These are phyloP conservation scores for Calliopsis andreniformis DNA, from an alignment of 1,140 invertebrate genomes.

Conservation along the genomic window DNA sequence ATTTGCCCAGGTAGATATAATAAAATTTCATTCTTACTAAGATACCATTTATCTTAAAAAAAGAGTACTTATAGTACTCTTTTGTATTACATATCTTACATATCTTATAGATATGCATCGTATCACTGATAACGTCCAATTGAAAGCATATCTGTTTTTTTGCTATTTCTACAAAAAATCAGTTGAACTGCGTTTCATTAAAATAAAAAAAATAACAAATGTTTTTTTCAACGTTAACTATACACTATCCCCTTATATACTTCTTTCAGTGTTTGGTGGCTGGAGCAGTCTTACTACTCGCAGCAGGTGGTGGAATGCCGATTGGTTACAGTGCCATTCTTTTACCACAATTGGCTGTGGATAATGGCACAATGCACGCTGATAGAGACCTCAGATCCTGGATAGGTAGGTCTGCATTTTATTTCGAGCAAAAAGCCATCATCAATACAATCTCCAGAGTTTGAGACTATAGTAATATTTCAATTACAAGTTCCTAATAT, in stretches of 20 bases:
- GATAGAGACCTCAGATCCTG: conserved; percentile 85
- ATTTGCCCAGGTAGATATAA: conserved; percentile 68
- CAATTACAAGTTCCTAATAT: no score
- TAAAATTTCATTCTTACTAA: background rate
- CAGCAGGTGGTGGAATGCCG: conserved; percentile 87
- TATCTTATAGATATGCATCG: no score
- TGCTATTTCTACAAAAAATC: background rate
- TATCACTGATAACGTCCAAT: no score
- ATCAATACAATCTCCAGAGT: no score
- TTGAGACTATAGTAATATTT: no score
- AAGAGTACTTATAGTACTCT: no score
- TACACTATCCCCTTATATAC: no score
- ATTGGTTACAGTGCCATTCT: conserved; percentile 87
- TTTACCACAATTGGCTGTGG: conserved; percentile 83
- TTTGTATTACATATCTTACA: no score
- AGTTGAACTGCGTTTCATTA: no score
- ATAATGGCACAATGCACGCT: conserved; percentile 80
- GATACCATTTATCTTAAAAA: no score
- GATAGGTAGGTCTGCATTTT: conserved; percentile 82
- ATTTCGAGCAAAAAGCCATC: background rate
- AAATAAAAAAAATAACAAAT: no score
- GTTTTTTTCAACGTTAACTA: no score
- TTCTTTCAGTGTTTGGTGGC: conserved; percentile 84
- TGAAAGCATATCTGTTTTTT: background rate
- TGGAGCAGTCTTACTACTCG: conserved; percentile 84